Conservation (phyloP, 2,113 vertebrate species). For the Shinisaurus crocodilurus region DNA sequence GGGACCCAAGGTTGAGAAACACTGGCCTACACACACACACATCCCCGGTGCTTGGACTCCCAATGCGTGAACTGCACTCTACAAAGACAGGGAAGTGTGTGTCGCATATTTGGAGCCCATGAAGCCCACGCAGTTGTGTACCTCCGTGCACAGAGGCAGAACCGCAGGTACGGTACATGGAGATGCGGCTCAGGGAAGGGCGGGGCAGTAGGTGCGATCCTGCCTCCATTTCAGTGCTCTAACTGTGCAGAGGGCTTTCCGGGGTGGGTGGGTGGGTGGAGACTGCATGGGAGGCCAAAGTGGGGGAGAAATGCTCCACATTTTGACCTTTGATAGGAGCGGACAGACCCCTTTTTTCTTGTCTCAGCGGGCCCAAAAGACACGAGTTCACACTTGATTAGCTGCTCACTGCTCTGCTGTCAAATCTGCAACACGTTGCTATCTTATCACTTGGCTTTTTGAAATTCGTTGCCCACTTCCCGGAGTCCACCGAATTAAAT, state of each 20-base stretch:
- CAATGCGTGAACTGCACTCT: neutral
- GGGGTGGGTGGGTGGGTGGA: too few species aligned
- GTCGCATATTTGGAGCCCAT: neutral
- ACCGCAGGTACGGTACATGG: neutral
- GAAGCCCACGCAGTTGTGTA: neutral
- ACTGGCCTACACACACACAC: neutral
- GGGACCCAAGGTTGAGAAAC: too few species aligned
- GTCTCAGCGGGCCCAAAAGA: slow-evolving; percentile 38
- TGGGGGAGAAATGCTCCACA: slow-evolving; percentile 32
- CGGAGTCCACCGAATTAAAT: neutral
- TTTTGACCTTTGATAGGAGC: neutral
- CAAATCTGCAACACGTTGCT: neutral
- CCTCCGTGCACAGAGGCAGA: too few species aligned
- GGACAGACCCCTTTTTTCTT: slow-evolving; percentile 10
- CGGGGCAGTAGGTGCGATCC: too few species aligned
- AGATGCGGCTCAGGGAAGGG: too few species aligned
- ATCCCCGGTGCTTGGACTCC: neutral
- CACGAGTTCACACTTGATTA: neutral
- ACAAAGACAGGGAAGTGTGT: too few species aligned
- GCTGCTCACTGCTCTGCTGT: rapidly evolving
- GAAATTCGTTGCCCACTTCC: neutral
- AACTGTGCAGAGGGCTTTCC: neutral
- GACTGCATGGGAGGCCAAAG: neutral
- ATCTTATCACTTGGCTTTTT: neutral
- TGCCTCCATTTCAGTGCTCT: neutral